These are phyloP conservation scores for Encarsia formosa DNA, from an alignment of 2,888 invertebrate species.

Conservation along the genomic window DNA sequence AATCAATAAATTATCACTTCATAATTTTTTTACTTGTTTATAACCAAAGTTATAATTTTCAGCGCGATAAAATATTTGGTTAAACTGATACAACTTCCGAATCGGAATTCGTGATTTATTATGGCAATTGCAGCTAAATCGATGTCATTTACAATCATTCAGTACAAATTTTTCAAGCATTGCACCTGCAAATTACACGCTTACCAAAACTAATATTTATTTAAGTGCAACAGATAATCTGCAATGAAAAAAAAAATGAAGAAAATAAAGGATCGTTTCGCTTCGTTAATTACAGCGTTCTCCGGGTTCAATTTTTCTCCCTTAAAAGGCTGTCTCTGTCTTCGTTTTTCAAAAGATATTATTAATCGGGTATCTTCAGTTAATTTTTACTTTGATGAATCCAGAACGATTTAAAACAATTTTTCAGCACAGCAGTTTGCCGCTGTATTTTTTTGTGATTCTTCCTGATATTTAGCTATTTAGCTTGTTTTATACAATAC, in stretches of 20 bases:
- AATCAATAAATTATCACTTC: too few relatives aligned
- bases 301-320: slow-evolving; percentile 5
- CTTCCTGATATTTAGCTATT: too few relatives aligned
- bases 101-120: too few relatives aligned
- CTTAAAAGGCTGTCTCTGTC: not conserved
- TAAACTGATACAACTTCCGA: too few relatives aligned
- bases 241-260: not conserved
- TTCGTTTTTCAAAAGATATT: slow-evolving; percentile 1
- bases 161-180: not conserved
- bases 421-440: too few relatives aligned
- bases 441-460: too few relatives aligned
- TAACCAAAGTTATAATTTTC: too few relatives aligned
- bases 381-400: slow-evolving; percentile 6
- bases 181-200: slow-evolving; percentile 13
- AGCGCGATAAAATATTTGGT: too few relatives aligned
- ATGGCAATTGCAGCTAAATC: slow-evolving; percentile 3
- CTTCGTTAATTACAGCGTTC: slow-evolving; percentile 12
- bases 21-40: too few relatives aligned
- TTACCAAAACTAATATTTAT: slow-evolving; percentile 7
- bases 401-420: too few relatives aligned
- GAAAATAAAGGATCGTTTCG: slow-evolving; percentile 3
- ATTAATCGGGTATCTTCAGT: slow-evolving; percentile 8
- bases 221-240: not conserved
- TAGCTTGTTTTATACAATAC: too few relatives aligned
- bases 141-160: slow-evolving; percentile 16